phyloP scores from a whole-genome alignment of 2,888 invertebrate species.

The Coremacera marginata region DNA sequence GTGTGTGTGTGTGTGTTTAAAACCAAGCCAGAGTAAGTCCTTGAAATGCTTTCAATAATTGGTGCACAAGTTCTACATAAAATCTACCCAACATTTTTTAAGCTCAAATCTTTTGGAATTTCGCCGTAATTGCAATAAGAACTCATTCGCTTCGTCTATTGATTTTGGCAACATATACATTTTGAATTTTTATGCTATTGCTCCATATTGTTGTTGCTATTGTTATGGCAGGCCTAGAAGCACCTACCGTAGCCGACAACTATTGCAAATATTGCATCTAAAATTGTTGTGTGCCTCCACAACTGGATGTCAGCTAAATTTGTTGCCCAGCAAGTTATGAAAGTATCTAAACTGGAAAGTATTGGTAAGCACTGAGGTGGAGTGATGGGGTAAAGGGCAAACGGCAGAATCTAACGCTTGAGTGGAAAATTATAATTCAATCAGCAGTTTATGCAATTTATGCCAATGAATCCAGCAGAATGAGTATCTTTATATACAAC shows the following conservation, averaged over 20 bases:
- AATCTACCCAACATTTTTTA: background rate
- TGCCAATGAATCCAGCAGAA: background rate
- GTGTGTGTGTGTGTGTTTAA: background rate
- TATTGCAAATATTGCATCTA: background rate
- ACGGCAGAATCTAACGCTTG: background rate
- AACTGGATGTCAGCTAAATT: background rate
- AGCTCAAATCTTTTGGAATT: conserved; percentile 12
- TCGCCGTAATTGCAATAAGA: conserved; percentile 20
- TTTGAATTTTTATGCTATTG: conserved; percentile 17
- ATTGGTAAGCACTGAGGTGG: background rate
- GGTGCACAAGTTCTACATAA: background rate
- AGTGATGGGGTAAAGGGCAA: background rate
- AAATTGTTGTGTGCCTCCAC: conserved; percentile 14
- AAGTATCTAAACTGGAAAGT: background rate
- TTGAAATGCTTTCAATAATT: conserved; percentile 9
- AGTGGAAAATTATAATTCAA: conserved; percentile 26
- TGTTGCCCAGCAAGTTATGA: background rate
- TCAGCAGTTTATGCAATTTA: conserved; percentile 1
- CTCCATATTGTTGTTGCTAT: background rate
- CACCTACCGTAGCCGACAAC: background rate
- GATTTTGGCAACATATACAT: conserved; percentile 27
- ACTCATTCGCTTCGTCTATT: conserved; percentile 14
- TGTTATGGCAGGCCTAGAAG: conserved; percentile 2
- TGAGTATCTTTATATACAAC: background rate
- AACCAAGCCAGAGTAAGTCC: background rate